Evolutionary conservation across 1,140 invertebrate species (phyloP), one percentile per base, ranked within the genome.

Genomic region (Melipona quadrifasciata): DNA sequence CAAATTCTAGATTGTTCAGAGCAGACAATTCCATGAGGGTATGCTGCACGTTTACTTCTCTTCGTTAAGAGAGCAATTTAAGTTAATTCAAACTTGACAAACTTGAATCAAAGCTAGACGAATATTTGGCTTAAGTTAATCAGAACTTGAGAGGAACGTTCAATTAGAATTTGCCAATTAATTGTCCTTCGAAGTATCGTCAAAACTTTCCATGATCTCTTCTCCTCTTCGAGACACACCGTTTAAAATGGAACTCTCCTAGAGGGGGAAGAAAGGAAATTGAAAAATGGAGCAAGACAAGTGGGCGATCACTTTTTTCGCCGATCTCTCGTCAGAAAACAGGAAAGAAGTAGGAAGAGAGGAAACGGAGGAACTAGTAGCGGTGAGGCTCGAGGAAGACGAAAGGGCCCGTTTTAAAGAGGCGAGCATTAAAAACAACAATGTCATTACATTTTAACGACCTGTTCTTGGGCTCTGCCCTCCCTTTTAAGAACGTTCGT

Each of bases 391-490:
- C 87, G 79, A 84, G 79, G 86, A 87, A 87, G 85, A 87, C 83
- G 84, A 90, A 86, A 85, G 90, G 84, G 86, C 83, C 87, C 90
- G 89, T 92, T 92, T 91, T 91, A 91, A 92, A 91, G 91, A 91
- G 91, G 89, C 89, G 85, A 91, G 86, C 90, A 92, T 92, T 92
- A 92, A 92, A 92, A 92, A 91, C 91, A 92, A 92, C 92, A 92
- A 92, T 92, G 92, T 91, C 92, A 92, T 92, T 92, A 92, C 91
- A 92, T 92, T 92, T 92, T 92, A 92, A 92, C 92, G 91, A 92
- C 88, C 91, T 92, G 92, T 92, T 92, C 90, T 90, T 92, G 85
- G 87, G 89, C 89, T 89, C 82, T 92, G 86, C 88, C 86, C 91
- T 89, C 82, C 90, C 89, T 87, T 91, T 90, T 89, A 87, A 91